phyloP scores from a whole-genome alignment of 1,140 invertebrate species.

The Drosophila biarmipes region DNA sequence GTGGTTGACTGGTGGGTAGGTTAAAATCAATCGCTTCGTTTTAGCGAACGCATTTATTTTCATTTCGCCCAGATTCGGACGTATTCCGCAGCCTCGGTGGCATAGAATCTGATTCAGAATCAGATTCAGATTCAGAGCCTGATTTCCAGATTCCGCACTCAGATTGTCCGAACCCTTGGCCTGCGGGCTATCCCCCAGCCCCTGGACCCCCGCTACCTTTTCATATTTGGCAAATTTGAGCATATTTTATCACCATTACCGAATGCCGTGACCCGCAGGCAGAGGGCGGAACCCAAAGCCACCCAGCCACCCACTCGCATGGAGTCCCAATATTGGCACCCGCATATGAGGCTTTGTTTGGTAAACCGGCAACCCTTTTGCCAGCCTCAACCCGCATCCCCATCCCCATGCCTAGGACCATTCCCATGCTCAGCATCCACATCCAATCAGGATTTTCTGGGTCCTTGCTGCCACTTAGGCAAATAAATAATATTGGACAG shows the following conservation, averaged over 20 bases:
- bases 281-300: background rate
- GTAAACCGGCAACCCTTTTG: constrained; percentile 45
- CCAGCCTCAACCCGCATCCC: constrained; percentile 33
- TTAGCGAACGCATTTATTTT: constrained; percentile 82
- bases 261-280: constrained; percentile 69
- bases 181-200: constrained; percentile 29
- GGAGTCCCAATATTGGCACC: constrained; percentile 65
- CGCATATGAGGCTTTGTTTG: constrained; percentile 44
- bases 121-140: background rate
- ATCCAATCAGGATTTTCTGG: constrained; percentile 63
- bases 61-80: constrained; percentile 71
- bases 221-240: constrained; percentile 83
- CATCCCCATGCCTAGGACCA: background rate
- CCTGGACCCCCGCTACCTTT: constrained; percentile 58
- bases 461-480: constrained; percentile 60
- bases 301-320: constrained; percentile 13
- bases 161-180: constrained; percentile 53
- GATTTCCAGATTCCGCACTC: constrained; percentile 17
- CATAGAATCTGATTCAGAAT: constrained; percentile 24
- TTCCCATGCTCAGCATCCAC: constrained; percentile 12
- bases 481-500: constrained; percentile 76
- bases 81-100: constrained; percentile 35
- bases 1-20: constrained; percentile 12
- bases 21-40: constrained; percentile 76
- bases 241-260: constrained; percentile 83